These are phyloP conservation scores for Crossocerus cetratus DNA, from an alignment of 2,888 invertebrate species.

Conservation along the genomic window DNA sequence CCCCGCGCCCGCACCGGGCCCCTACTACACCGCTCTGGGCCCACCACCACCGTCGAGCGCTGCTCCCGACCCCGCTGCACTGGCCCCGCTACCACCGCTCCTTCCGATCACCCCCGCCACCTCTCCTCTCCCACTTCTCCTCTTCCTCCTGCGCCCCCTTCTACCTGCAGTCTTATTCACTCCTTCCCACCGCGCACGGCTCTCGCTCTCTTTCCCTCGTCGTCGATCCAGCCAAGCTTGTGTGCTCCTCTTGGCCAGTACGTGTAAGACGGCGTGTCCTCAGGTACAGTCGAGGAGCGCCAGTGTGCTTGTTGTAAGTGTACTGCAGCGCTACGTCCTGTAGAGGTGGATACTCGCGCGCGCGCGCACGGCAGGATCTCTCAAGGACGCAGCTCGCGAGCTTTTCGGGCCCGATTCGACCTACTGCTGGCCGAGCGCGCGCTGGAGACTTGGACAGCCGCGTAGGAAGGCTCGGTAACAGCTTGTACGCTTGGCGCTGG, in stretches of 20 bases:
- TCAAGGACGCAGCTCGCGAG: conserved; percentile 58
- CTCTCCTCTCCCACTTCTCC: no score
- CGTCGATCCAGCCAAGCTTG: no score
- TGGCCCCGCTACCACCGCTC: conserved; percentile 30
- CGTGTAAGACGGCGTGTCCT: no score
- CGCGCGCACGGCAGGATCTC: conserved; percentile 50
- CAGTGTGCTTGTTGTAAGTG: background rate
- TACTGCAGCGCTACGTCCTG: background rate
- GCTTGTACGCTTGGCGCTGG: background rate
- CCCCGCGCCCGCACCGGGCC: conserved; percentile 55
- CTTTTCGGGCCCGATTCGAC: conserved; percentile 60
- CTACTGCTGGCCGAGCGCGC: conserved; percentile 47
- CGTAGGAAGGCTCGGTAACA: background rate
- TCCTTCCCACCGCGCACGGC: no score
- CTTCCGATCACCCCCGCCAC: background rate
- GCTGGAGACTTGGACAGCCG: conserved; percentile 57
- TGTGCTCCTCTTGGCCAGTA: no score
- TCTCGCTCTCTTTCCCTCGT: background rate
- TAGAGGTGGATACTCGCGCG: background rate
- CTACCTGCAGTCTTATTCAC: conserved; percentile 14
- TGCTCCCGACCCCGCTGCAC: conserved; percentile 25
- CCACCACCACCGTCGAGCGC: conserved; percentile 7
- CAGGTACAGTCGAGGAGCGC: background rate
- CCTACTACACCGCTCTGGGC: conserved; percentile 24
- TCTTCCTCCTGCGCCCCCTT: background rate